Base-by-base conservation (phyloP, 2,888 invertebrate species). In the Diaphora mendica region DNA sequence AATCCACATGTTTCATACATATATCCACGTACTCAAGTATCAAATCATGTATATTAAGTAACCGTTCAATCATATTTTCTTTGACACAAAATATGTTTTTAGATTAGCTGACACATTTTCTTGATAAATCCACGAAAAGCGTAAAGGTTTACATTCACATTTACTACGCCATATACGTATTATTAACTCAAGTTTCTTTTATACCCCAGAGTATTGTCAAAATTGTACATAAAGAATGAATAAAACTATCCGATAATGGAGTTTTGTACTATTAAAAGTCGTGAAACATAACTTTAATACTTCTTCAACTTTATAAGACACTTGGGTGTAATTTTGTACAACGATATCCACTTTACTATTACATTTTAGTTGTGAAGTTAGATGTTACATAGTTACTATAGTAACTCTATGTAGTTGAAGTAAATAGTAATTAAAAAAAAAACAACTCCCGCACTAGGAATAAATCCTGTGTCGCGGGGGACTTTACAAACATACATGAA, bases 1-100 rank as follows among this genome's bases (percentile, higher is more conserved):
- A n/a, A 23, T 26, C 13, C 1, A 20, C 3, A 23, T 20, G 20
- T 64, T 20, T 55, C 11, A 55, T 23, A 23, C 64, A 35, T 35
- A 23, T 13, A 65, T 42, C 20, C 42, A 9, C 26, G 42, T 44
- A 66, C 44, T 44, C 65, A 39, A 66, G 71, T 64, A 35, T 26
- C 26, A 66, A 66, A 66, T 44, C 66, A 42, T 66, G 26, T 44
- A 66, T 66, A 26, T 66, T 66, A 66, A 42, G 66, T 66, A 66
- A 66, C 66, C 66, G 66, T 66, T 66, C 66, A 66, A 66, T 66
- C 66, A 44, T 66, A 66, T 69, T 70, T n/a, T 62, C 55, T 62
- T 26, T n/a, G 39, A 39, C 39, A 35, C 5, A 55, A 23, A 62
- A 59, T 62, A 64, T 70, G 13, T 59, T 44, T 20, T 70, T 23